Evolutionary conservation across 2,888 invertebrate species (phyloP), one percentile per base, ranked within the genome.

Genomic region (Bombylius discolor): DNA sequence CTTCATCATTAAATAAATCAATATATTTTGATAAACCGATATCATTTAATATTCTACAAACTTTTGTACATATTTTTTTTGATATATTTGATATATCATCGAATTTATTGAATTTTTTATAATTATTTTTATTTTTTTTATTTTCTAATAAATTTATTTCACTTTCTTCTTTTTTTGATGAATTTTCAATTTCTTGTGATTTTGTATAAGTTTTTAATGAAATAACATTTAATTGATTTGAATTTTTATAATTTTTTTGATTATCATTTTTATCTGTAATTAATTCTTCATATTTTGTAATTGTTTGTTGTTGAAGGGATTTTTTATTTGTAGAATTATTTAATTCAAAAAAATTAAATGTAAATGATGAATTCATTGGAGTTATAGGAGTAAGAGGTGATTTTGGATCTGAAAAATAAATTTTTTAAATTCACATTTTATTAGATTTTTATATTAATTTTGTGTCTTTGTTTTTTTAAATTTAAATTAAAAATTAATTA

Each of bases 331-430:
- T 36, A 47, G 4, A 13, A 9, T 47, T n/a, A 36, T 23, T 36
- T 11, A 39, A 50, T 14, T 36, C 14, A 39, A 39, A 11, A 23
- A n/a, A 8, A 14, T 13, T 7, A 11, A 36, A 7, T 3, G 5
- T 36, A 36, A 36, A 36, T 32, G 33, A 51, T 31, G 47, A 23
- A 13, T 31, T 14, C 53, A 58, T 53, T 12, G 58, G 55, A 4
- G 55, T 47, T 12, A 58, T 49, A 36, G 58, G 58, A 5, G 58
- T 58, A 13, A 58, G 52, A 9, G 58, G 58, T 44, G 58, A 58
- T 42, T 58, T 52, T 8, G 53, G 51, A 55, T 58, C 58, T 58
- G 39, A 44, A 49, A 42, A 44, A 13, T 6, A 32, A 11, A 48
- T 44, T 31, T 45, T 11, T 31, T 14, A 36, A 47, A 12, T 14